Conservation (phyloP, 2,888 invertebrate genomes). For the Rhingia campestris region DNA sequence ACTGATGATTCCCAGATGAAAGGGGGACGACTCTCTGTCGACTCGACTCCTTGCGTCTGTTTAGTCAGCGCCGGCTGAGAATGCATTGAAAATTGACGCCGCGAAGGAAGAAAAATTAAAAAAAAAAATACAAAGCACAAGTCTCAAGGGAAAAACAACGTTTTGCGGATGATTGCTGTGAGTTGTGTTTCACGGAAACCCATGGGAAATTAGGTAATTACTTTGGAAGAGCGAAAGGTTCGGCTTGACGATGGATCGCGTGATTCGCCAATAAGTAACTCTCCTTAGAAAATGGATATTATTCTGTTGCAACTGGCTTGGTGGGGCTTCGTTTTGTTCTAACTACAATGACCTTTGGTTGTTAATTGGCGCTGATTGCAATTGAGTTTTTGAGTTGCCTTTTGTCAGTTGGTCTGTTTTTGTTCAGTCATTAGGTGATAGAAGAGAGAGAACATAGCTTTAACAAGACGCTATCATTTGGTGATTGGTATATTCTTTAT, state of each 20-base stretch:
- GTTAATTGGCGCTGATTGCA: conserved; percentile 60
- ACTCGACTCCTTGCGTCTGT: conserved; percentile 22
- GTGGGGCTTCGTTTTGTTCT: conserved; percentile 28
- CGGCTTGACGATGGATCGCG: conserved; percentile 26
- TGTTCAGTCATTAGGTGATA: conserved; percentile 20
- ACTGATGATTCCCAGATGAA: conserved; percentile 40
- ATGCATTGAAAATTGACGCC: conserved; percentile 58
- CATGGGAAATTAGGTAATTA: conserved; percentile 72
- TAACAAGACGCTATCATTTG: not conserved
- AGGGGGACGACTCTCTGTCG: conserved; percentile 34
- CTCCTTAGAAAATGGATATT: conserved; percentile 18
- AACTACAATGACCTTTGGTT: conserved; percentile 27
- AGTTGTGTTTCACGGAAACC: conserved; percentile 55
- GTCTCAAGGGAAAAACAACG: conserved; percentile 54
- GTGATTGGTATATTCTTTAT: not conserved
- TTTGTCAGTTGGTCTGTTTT: not conserved
- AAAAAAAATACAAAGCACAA: not conserved
- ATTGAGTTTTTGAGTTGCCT: not conserved
- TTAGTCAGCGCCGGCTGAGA: conserved; percentile 27
- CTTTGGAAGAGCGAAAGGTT: conserved; percentile 35
- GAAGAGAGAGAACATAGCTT: not conserved
- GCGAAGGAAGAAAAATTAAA: conserved; percentile 7
- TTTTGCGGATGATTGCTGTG: conserved; percentile 49
- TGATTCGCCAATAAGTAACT: conserved; percentile 60
- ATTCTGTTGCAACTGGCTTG: conserved; percentile 5